Evolutionary conservation across 2,888 invertebrate species (phyloP), one percentile per base, ranked within the genome.

Genomic region (Anaspis maculata): DNA sequence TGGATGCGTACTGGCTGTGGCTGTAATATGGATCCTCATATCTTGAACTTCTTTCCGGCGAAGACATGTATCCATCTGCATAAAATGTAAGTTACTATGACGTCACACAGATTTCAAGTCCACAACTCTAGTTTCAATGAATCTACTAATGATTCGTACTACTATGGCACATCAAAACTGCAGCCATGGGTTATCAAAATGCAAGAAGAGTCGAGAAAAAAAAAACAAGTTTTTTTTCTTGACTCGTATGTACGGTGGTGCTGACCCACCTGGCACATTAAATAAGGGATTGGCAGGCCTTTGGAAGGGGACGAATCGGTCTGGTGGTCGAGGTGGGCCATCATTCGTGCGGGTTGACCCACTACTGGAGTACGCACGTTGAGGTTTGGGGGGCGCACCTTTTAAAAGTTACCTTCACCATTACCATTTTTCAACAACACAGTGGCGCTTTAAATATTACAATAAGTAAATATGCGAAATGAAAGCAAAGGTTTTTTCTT

Each of bases 21-120:
- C 19, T 77, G 55, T 88, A 89, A 66, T 88, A 89, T 0, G 88
- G 87, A 54, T 90, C 90, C 57, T 89, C 89, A 53, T 88, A 89
- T 30, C 84, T 71, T 3, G 78, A 76, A 26, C 77, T 76, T 40
- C 88, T 73, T 59, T 89, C 89, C 1, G 90, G 89, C 2, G 89
- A 89, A 32, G 88, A 88, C 77, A 87, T 84, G 62, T 89, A 89
- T 4, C 87, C 88, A 60, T 81, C 80, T 66, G 53, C 26, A 44
- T n/a, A 27, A 36, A 9, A 30, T 27, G 15, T 11, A 27, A 15
- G 13, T 13, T n/a, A 25, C 13, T 25, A 25, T 9, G 9, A 10
- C n/a, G n/a, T n/a, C n/a, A n/a, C n/a, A n/a, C n/a, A n/a, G n/a
- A n/a, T n/a, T n/a, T n/a, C n/a, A n/a, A n/a, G n/a, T n/a, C n/a